A percentile compares a stretch with the other conserved stretches of the same genome.
These are phyloP conservation scores for Clarias pachynema DNA, from an alignment of 2,797 vertebrate genomes.

Conservation along the genomic window DNA sequence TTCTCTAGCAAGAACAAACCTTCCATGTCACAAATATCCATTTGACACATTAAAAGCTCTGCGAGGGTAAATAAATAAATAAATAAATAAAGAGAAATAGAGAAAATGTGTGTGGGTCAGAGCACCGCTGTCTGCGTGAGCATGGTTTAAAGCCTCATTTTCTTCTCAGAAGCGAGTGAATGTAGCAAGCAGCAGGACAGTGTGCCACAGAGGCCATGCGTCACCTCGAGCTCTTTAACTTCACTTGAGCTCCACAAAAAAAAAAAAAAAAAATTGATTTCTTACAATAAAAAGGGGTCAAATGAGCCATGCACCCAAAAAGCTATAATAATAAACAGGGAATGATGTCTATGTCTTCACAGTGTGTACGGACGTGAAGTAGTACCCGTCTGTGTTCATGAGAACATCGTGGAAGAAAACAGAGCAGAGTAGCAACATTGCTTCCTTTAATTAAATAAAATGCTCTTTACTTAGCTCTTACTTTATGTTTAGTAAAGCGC, in stretches of 20 bases:
- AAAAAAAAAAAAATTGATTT: conserved; percentile 8
- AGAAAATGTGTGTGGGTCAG: conserved; percentile 19
- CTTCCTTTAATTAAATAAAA: conserved; percentile 11
- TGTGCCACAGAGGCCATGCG: not conserved
- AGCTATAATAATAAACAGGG: conserved; percentile 16
- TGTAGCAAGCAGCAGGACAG: not conserved
- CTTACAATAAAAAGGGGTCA: not conserved
- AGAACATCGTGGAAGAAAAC: conserved; percentile 3
- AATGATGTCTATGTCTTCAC: not conserved
- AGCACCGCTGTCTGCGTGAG: conserved; percentile 27
- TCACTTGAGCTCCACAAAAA: conserved; percentile 9
- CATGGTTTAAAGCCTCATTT: conserved; percentile 44
- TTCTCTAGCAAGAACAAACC: conserved; percentile 23
- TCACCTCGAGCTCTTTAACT: conserved; percentile 21
- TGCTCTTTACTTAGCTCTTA: not conserved
- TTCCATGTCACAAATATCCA: conserved; percentile 30
- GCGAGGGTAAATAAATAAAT: not conserved
- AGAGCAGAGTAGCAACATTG: not conserved
- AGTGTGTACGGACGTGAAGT: not conserved
- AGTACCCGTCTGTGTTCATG: not conserved
- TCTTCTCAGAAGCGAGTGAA: conserved; percentile 39
- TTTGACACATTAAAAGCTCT: conserved; percentile 24
- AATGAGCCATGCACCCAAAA: conserved; percentile 18
- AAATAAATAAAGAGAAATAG: not conserved
- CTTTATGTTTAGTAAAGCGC: not conserved